Base-by-base conservation (phyloP, 1,140 invertebrate species). In the Mya arenaria region DNA sequence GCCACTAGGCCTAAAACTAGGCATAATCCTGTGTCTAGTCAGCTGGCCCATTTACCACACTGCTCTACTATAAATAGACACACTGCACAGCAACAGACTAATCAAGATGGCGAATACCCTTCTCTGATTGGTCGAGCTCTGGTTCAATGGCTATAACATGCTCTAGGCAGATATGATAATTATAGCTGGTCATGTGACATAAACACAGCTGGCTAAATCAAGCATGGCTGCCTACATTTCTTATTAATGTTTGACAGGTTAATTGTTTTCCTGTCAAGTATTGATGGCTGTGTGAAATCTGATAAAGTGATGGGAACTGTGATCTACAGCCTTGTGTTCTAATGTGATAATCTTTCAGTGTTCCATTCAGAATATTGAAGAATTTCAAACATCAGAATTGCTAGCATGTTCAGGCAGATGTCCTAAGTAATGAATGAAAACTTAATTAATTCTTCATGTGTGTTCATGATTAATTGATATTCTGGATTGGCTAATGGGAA, bases 101-200 rank as follows among this genome's bases (percentile, higher is more conserved):
- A 60, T 56, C 65, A 72, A 82, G 56, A 60, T 72, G 66, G 71
- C n/a, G 37, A 65, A 73, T 73, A 65, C 79, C 52, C 25, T 13
- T 13, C 44, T 73, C 44, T 82, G 69, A 82, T 82, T 82, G 79
- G 79, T 44, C 55, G 30, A 66, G 58, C 60, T 65, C 60, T 82
- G 71, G 68, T 82, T 82, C 79, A 82, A 82, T 65, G 79, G 55
- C 60, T 72, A 82, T 82, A 65, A 73, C 68, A 82, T 82, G 79
- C 71, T 56, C 37, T 37, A 63, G 63, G 79, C 79, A 82, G 25
- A 36, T 79, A 79, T 80, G 77, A 80, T 80, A 69, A 73, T 82
- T 62, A 32, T 30, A 68, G 48, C 66, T 39, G 28, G 79, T 82
- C 79, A 82, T 73, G 69, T 82, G 79, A 82, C 37, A 60, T 73